phyloP scores from a whole-genome alignment of 2,888 invertebrate genomes.

The Bruchidius siliquastri region DNA sequence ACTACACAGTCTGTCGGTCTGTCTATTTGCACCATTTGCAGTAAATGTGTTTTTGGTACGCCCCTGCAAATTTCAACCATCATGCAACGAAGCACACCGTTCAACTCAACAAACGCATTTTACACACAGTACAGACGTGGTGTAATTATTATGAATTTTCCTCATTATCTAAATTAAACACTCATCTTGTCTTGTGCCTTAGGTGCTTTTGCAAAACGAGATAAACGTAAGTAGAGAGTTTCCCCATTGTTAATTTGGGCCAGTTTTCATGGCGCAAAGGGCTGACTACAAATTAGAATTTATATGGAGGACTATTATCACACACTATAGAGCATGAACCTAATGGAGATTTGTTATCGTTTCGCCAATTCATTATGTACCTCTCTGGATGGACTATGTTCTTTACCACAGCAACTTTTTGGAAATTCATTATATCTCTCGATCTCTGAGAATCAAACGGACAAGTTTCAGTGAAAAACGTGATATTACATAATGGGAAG shows the following conservation, averaged over 20 bases:
- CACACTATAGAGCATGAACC: neutral
- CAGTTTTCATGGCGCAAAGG: neutral
- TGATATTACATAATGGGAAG: too few relatives aligned
- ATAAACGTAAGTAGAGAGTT: neutral
- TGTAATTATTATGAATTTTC: neutral
- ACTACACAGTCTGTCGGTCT: too few relatives aligned
- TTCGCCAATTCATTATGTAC: too few relatives aligned
- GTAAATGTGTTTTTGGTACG: neutral
- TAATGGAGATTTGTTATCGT: neutral
- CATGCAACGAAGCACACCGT: neutral
- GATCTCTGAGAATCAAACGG: too few relatives aligned
- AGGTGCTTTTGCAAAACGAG: neutral
- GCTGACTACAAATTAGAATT: neutral
- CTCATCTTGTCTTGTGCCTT: neutral
- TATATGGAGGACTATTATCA: neutral
- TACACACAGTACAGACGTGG: neutral
- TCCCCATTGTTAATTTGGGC: neutral
- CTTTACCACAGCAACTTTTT: too few relatives aligned
- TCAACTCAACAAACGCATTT: neutral
- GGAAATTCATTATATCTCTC: too few relatives aligned
- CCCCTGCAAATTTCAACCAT: neutral
- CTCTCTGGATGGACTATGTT: too few relatives aligned
- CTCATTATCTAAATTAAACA: neutral
- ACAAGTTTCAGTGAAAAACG: too few relatives aligned
- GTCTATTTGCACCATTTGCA: too few relatives aligned